phyloP scores from a whole-genome alignment of 2,888 invertebrate genomes.

The Protula sp. region DNA sequence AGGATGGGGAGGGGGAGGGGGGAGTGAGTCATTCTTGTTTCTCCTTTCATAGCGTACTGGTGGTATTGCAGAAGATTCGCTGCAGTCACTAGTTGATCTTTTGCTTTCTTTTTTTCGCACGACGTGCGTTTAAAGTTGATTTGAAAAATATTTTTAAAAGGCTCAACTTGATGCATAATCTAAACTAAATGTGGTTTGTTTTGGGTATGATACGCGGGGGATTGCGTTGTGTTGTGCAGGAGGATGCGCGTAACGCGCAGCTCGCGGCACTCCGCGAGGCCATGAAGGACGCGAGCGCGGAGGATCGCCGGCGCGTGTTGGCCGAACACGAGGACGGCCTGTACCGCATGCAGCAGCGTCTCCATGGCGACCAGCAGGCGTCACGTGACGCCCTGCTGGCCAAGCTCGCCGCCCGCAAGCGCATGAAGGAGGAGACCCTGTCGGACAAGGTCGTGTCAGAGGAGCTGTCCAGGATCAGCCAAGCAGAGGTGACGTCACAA shows the following conservation, averaged over 20 bases:
- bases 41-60: no score
- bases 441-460: constrained; percentile 40
- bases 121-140: no score
- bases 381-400: constrained; percentile 40
- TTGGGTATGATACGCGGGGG: no score
- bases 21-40: no score
- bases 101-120: no score
- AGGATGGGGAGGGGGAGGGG: not conserved
- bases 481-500: constrained; percentile 31
- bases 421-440: constrained; percentile 42
- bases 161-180: no score
- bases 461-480: constrained; percentile 43
- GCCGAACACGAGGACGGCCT: constrained; percentile 31
- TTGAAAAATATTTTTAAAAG: no score
- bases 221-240: no score
- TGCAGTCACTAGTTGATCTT: no score
- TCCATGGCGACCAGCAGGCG: constrained; percentile 25
- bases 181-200: no score
- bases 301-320: constrained; percentile 36
- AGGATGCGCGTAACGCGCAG: constrained; percentile 27
- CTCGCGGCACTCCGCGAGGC: constrained; percentile 31
- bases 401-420: constrained; percentile 43
- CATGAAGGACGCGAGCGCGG: constrained; percentile 28
- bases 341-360: constrained; percentile 16
- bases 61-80: no score